Conservation (phyloP, 30 jellyfish, hydroid and myxozoan species). For the Euphysa ruthae region DNA sequence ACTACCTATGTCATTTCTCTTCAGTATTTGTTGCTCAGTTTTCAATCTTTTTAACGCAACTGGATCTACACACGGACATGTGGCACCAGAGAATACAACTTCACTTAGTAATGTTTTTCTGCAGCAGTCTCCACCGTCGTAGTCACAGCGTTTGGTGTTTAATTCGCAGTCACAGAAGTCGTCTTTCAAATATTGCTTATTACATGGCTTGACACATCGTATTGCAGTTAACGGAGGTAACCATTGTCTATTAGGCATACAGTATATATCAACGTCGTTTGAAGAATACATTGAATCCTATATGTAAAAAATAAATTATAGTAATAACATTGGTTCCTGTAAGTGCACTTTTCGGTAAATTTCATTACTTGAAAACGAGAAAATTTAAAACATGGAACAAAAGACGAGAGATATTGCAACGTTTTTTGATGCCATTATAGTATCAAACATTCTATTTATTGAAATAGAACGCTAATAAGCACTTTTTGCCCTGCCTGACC, state of each 20-base stretch:
- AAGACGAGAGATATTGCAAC: no score
- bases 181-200: slow-evolving; percentile 13
- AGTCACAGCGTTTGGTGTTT: slow-evolving; percentile 66
- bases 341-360: no score
- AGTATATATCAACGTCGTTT: slow-evolving; percentile 10
- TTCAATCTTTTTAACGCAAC: background rate
- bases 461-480: no score
- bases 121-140: slow-evolving; percentile 91
- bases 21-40: background rate
- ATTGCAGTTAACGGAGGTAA: slow-evolving; percentile 24
- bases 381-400: no score
- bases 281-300: background rate
- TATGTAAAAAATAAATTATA: background rate
- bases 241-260: slow-evolving; percentile 72
- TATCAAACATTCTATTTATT: no score
- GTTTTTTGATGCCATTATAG: no score
- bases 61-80: slow-evolving; percentile 33
- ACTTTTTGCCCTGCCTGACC: no score
- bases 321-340: no score
- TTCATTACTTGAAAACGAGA: no score
- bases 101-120: background rate
- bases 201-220: slow-evolving; percentile 44
- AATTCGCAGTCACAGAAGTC: slow-evolving; percentile 67
- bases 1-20: background rate
- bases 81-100: background rate